These are phyloP conservation scores for Lutraria rhynchaena DNA, from an alignment of 1,140 invertebrate genomes.

Conservation along the genomic window DNA sequence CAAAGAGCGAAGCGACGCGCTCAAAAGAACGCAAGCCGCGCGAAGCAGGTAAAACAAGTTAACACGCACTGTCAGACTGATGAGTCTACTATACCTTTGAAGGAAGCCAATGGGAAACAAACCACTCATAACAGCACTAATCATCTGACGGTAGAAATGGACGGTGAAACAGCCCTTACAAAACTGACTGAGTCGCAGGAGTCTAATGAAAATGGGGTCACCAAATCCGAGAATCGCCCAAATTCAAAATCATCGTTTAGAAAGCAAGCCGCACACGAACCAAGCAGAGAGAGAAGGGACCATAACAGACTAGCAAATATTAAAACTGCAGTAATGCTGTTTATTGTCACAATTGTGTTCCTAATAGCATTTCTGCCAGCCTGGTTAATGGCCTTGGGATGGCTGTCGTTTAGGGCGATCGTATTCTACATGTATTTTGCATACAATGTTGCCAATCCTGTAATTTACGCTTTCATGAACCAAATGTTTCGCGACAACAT, in stretches of 20 bases:
- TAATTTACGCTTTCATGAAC: constrained; percentile 81
- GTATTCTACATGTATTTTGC: constrained; percentile 80
- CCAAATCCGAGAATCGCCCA: constrained; percentile 7
- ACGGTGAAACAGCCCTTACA: constrained; percentile 45
- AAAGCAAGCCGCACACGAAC: constrained; percentile 9
- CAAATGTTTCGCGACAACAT: constrained; percentile 77
- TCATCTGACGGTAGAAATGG: constrained; percentile 45
- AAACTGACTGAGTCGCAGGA: background rate
- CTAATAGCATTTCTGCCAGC: constrained; percentile 78
- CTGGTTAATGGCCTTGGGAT: constrained; percentile 75
- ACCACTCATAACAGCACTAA: constrained; percentile 1
- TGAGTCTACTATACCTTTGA: constrained; percentile 48
- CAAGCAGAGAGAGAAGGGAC: constrained; percentile 48
- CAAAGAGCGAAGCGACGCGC: constrained; percentile 66
- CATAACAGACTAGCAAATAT: constrained; percentile 72
- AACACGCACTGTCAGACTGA: constrained; percentile 58
- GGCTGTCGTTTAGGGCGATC: constrained; percentile 70
- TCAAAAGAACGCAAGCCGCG: constrained; percentile 35
- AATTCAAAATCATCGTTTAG: background rate
- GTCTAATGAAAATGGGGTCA: constrained; percentile 19
- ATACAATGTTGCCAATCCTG: constrained; percentile 79
- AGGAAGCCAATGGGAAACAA: constrained; percentile 3
- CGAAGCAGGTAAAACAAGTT: constrained; percentile 50
- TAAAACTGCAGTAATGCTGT: constrained; percentile 78
- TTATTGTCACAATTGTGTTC: constrained; percentile 80